These are phyloP conservation scores for Drosophila robusta DNA, from an alignment of 2,888 invertebrate genomes.

Conservation along the genomic window DNA sequence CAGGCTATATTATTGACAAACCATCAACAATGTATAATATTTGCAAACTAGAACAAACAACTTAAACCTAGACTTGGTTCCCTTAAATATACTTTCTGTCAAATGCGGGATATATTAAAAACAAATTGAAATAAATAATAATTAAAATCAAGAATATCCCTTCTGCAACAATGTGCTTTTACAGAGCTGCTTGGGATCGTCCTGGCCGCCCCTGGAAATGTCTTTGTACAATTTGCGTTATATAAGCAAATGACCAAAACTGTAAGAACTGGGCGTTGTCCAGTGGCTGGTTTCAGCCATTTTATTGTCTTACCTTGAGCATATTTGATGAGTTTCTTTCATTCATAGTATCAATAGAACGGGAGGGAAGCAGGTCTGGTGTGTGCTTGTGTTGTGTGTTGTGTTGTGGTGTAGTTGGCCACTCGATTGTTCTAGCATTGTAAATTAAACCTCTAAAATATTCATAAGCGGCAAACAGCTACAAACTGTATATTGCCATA, in stretches of 20 bases:
- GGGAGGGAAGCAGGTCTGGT: constrained; percentile 16
- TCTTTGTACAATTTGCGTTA: constrained; percentile 30
- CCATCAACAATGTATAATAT: no score
- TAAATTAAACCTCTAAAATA: constrained; percentile 71
- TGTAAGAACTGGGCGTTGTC: constrained; percentile 56
- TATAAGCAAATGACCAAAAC: constrained; percentile 34
- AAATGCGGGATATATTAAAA: no score
- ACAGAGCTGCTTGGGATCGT: constrained; percentile 32
- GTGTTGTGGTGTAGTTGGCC: neutral
- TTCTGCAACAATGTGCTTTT: no score
- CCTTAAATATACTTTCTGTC: no score
- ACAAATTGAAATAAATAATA: no score
- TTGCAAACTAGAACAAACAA: no score
- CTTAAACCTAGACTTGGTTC: no score
- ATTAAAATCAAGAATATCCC: no score
- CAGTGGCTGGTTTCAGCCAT: constrained; percentile 32
- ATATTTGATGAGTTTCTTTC: constrained; percentile 60
- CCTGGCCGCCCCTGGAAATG: constrained; percentile 10
- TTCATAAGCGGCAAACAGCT: constrained; percentile 57
- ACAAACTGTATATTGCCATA: constrained; percentile 35
- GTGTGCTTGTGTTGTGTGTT: neutral
- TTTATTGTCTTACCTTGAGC: constrained; percentile 71
- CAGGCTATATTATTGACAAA: no score
- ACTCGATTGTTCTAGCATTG: constrained; percentile 57
- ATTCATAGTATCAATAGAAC: constrained; percentile 58